Evolutionary conservation across 2,888 invertebrate species (phyloP).

Genomic region (Blastobasis adustella): DNA sequence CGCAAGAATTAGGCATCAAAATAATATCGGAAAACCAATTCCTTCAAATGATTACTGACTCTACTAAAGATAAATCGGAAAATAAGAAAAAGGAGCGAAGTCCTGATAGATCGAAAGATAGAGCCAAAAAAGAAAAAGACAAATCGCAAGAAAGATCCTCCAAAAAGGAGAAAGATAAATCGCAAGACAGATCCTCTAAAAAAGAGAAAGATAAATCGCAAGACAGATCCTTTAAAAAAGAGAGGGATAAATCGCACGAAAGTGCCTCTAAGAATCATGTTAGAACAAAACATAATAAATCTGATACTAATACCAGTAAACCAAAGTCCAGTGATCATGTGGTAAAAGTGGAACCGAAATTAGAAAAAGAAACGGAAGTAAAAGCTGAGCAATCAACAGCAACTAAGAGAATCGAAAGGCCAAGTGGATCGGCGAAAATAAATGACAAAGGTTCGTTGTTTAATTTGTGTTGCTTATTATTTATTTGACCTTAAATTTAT

Average conservation of each 20-base stretch:
- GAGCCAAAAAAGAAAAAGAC: slow-evolving; percentile 18
- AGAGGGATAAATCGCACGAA: slow-evolving; percentile 12
- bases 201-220: slow-evolving; percentile 17
- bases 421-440: too few species aligned
- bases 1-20: slow-evolving; percentile 80
- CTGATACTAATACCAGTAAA: neutral
- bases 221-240: slow-evolving; percentile 14
- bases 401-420: too few species aligned
- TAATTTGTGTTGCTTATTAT: too few species aligned
- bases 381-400: slow-evolving; percentile 12
- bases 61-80: slow-evolving; percentile 29
- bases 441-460: too few species aligned
- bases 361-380: slow-evolving; percentile 12
- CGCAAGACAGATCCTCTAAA: slow-evolving; percentile 7
- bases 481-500: too few species aligned
- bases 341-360: slow-evolving; percentile 2
- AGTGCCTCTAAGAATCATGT: slow-evolving; percentile 9
- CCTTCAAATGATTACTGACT: slow-evolving; percentile 82
- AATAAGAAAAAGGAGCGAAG: slow-evolving; percentile 27
- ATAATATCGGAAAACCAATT: slow-evolving; percentile 88
- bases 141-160: slow-evolving; percentile 14
- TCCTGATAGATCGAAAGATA: slow-evolving; percentile 9
- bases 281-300: neutral
- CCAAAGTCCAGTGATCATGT: neutral
- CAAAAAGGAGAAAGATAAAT: slow-evolving; percentile 18